phyloP scores from a whole-genome alignment of 2,888 invertebrate species.

The Trissolcus japonicus region DNA sequence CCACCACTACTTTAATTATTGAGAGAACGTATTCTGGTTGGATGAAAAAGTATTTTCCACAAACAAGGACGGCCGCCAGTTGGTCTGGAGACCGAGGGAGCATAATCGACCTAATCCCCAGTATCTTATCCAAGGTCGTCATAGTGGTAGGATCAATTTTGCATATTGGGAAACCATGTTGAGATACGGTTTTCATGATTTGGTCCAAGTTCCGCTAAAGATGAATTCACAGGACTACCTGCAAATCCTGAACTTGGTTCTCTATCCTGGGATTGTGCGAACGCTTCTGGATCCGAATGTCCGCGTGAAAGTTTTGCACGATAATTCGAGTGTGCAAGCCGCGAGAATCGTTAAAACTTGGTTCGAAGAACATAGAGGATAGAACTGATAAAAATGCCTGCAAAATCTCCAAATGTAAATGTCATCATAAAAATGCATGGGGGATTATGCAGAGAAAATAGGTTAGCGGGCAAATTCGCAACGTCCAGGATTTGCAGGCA shows the following conservation, averaged over 20 bases:
- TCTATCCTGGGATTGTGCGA: neutral
- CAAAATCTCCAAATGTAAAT: neutral
- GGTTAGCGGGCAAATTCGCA: neutral
- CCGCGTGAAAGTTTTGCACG: neutral
- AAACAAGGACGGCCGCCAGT: neutral
- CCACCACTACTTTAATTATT: neutral
- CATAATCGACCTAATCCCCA: neutral
- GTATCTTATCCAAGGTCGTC: neutral
- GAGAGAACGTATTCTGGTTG: neutral
- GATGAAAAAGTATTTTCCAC: neutral
- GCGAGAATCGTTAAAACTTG: neutral
- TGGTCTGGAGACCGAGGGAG: neutral
- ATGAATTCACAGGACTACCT: neutral
- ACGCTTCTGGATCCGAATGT: neutral
- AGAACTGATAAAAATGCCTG: neutral
- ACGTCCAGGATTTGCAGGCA: neutral
- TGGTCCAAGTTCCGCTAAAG: neutral
- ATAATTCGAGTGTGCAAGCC: neutral
- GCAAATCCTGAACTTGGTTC: neutral
- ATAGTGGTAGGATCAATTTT: neutral
- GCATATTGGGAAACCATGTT: neutral
- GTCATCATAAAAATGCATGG: neutral
- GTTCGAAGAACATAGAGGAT: neutral
- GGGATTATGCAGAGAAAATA: neutral
- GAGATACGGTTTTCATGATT: no score